Evolutionary conservation across 2,797 vertebrate species (phyloP).

Genomic region (Acropternis orthonyx): DNA sequence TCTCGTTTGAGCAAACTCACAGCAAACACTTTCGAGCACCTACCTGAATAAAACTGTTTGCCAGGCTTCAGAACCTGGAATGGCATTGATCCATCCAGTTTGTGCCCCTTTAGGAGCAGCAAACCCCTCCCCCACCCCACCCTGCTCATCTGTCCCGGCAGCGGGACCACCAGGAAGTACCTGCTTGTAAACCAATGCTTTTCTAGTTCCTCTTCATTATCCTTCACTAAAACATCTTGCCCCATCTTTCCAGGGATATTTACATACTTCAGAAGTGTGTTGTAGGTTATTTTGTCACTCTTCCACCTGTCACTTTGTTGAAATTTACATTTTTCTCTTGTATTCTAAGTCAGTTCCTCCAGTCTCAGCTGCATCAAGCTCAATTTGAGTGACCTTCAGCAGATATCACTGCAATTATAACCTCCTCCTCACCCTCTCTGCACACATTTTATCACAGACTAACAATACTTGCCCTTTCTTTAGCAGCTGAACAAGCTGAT

Average conservation of each 20-base stretch:
- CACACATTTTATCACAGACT: not conserved
- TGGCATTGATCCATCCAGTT: not conserved
- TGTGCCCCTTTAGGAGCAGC: not conserved
- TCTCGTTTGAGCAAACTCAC: not conserved
- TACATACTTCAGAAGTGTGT: not conserved
- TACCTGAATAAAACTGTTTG: not conserved
- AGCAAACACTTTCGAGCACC: rapidly evolving
- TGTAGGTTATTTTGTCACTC: not conserved
- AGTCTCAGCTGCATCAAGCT: not conserved
- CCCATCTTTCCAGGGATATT: not conserved
- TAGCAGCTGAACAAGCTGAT: not conserved
- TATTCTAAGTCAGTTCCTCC: not conserved
- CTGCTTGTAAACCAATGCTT: not conserved
- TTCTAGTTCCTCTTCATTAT: not conserved
- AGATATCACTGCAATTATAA: not conserved
- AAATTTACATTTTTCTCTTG: conserved; percentile 7
- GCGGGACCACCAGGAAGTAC: not conserved
- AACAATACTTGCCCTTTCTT: not conserved
- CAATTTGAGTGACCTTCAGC: not conserved
- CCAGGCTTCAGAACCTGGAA: not conserved
- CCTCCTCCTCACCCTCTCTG: not conserved
- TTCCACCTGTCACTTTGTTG: not conserved
- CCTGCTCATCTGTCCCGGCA: not conserved
- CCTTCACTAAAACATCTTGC: not conserved
- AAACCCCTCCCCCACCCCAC: not conserved